Evolutionary conservation across 2,888 invertebrate species (phyloP).

Genomic region (Nomada ruficornis): DNA sequence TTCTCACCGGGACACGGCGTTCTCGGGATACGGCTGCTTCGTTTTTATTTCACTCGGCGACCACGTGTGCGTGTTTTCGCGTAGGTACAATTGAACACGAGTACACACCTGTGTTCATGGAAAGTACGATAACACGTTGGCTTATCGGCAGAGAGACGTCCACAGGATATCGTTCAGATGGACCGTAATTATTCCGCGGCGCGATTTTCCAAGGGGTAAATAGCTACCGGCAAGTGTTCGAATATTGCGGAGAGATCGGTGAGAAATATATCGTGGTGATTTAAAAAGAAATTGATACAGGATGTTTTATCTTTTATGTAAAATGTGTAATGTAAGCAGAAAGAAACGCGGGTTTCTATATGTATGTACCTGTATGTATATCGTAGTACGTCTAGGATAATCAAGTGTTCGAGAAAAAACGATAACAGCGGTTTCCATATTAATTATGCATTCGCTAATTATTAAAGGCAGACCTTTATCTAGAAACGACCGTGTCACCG

Average conservation of each 20-base stretch:
- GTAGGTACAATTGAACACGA: neutral
- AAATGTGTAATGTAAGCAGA: neutral
- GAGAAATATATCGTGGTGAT: too few relatives aligned
- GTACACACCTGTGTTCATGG: constrained; percentile 31
- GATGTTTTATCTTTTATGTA: constrained; percentile 12
- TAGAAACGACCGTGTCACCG: constrained; percentile 30
- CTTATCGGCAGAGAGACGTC: constrained; percentile 27
- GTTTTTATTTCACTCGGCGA: constrained; percentile 37
- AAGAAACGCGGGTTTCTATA: too few relatives aligned
- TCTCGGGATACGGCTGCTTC: constrained; percentile 30
- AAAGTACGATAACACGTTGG: constrained; percentile 29
- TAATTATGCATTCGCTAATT: constrained; percentile 58
- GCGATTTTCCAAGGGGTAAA: neutral
- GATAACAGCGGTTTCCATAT: constrained; percentile 30
- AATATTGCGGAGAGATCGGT: neutral
- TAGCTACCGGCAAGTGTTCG: neutral
- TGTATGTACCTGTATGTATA: too few relatives aligned
- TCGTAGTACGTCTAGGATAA: neutral
- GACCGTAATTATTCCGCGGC: constrained; percentile 23
- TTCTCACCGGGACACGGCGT: constrained; percentile 43
- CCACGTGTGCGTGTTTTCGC: constrained; percentile 16
- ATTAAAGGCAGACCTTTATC: constrained; percentile 54
- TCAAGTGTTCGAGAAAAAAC: neutral
- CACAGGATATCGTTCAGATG: constrained; percentile 12
- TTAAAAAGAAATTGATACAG: neutral